phyloP scores from a whole-genome alignment of 2,797 vertebrate genomes.

The Halcyon badia region DNA sequence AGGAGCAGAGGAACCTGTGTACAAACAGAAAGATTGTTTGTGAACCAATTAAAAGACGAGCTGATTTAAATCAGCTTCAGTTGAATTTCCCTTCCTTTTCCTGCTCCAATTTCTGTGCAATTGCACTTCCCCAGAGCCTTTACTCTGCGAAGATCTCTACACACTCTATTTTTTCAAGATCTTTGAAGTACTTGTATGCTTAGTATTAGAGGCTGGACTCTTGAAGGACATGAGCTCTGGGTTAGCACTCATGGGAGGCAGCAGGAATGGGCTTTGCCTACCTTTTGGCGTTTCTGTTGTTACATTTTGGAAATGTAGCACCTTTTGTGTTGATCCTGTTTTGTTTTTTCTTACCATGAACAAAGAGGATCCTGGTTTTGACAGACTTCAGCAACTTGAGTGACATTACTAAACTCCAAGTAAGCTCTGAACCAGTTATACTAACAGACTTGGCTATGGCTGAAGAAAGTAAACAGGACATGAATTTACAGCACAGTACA shows the following conservation, averaged over 20 bases:
- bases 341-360: background rate
- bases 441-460: background rate
- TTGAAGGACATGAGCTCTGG: background rate
- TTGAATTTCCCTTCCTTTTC: background rate
- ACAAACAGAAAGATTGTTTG: background rate
- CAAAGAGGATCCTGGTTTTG: background rate
- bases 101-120: background rate
- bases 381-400: background rate
- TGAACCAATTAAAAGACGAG: background rate
- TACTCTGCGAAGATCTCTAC: background rate
- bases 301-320: background rate
- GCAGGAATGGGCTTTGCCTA: background rate
- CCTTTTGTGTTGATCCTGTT: background rate
- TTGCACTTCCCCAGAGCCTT: background rate
- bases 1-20: background rate
- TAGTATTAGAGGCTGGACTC: background rate
- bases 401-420: background rate
- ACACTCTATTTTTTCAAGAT: rapidly evolving
- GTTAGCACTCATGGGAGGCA: rapidly evolving
- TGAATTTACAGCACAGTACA: background rate
- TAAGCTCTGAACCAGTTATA: background rate
- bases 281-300: background rate
- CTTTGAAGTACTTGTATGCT: background rate
- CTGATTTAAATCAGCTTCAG: background rate
- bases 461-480: background rate